phyloP scores from a whole-genome alignment of 1,140 invertebrate species.

The Augochlora pura region DNA sequence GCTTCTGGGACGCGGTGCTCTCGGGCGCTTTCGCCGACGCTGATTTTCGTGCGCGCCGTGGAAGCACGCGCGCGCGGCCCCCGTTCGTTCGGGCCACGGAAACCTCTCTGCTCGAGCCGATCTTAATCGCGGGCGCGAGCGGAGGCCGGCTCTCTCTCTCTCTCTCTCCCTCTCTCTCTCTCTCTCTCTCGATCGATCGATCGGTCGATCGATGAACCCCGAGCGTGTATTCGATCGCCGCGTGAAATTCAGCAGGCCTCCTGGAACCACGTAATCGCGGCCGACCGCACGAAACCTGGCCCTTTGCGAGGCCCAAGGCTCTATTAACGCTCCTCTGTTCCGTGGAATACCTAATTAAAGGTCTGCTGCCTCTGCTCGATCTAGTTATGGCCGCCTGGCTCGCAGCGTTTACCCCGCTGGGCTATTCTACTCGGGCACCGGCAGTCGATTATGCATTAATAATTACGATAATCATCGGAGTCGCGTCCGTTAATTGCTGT shows the following conservation, averaged over 20 bases:
- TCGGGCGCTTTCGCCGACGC: background rate
- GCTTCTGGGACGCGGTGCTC: background rate
- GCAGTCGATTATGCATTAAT: no score
- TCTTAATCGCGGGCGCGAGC: background rate
- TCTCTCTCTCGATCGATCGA: no score
- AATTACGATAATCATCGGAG: no score
- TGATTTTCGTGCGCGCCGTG: slow-evolving; percentile 8
- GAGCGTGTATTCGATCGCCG: background rate
- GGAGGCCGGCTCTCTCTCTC: no score
- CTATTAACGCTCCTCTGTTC: background rate
- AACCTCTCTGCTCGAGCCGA: background rate
- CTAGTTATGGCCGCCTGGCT: background rate
- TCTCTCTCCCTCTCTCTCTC: no score
- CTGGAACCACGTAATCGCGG: slow-evolving; percentile 2
- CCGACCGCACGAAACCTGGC: background rate
- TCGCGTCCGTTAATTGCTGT: no score
- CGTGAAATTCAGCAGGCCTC: slow-evolving; percentile 3
- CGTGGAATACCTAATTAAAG: background rate
- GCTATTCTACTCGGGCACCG: no score
- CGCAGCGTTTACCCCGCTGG: background rate
- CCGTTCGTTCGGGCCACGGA: no score
- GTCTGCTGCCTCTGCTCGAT: background rate
- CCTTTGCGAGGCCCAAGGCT: background rate
- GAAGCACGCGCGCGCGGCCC: background rate
- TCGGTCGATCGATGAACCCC: background rate